Conservation (phyloP, 2,888 invertebrate genomes). For the Dicycla oo region DNA sequence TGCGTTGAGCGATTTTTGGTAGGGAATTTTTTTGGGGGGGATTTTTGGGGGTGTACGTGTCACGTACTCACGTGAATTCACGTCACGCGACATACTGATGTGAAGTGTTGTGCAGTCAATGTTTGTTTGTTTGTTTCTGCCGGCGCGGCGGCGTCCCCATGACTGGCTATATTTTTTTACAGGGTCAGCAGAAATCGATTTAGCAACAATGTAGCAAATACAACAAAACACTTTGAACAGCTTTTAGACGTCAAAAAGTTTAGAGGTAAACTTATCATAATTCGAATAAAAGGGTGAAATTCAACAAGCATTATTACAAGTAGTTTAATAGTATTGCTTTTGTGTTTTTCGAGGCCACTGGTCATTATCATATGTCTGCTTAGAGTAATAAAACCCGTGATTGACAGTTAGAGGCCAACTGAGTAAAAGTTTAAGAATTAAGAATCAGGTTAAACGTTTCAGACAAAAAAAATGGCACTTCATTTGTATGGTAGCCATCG, state of each 20-base stretch:
- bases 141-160: too few relatives aligned
- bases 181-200: slow-evolving; percentile 28
- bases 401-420: slow-evolving; percentile 76
- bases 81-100: too few relatives aligned
- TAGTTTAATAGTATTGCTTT: slow-evolving; percentile 56
- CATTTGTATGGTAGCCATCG: slow-evolving; percentile 44
- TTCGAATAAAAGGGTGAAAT: slow-evolving; percentile 56
- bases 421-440: slow-evolving; percentile 72
- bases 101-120: too few relatives aligned
- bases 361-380: slow-evolving; percentile 73
- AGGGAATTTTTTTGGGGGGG: too few relatives aligned
- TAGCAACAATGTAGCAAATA: slow-evolving; percentile 9
- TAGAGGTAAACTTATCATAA: slow-evolving; percentile 48
- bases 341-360: slow-evolving; percentile 70
- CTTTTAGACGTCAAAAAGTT: slow-evolving; percentile 11
- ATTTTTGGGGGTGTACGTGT: too few relatives aligned
- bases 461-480: slow-evolving; percentile 64
- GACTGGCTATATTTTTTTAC: too few relatives aligned
- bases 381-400: slow-evolving; percentile 75
- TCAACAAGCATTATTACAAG: slow-evolving; percentile 56
- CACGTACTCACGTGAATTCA: too few relatives aligned
- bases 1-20: too few relatives aligned
- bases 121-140: too few relatives aligned
- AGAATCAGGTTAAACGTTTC: slow-evolving; percentile 69
- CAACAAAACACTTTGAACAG: slow-evolving; percentile 23